Conservation (phyloP, 1,140 invertebrate species). For the Camponotus vicinus region DNA sequence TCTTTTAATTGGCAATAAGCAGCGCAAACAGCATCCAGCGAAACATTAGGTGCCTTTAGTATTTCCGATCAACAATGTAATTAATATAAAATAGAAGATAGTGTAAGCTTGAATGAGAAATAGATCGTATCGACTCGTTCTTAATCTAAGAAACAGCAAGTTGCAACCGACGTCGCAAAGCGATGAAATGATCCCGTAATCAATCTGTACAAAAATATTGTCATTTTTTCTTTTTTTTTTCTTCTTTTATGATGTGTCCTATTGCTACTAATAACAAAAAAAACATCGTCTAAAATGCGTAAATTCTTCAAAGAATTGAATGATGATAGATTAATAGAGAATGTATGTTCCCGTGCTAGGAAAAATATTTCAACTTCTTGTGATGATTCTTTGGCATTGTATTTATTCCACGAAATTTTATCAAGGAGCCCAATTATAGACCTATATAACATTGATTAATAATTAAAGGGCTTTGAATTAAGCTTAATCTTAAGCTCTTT, state of each 20-base stretch:
- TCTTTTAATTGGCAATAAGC: background rate
- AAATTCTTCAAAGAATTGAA: background rate
- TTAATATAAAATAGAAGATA: background rate
- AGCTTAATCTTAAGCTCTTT: background rate
- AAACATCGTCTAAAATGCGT: background rate
- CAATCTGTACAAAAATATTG: background rate
- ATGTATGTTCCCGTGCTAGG: background rate
- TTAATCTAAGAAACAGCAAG: conserved; percentile 6
- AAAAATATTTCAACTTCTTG: background rate
- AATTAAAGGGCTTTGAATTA: background rate
- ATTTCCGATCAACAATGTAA: conserved; percentile 21
- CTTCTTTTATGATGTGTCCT: background rate
- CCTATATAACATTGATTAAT: background rate
- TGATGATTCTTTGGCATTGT: background rate
- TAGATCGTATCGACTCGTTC: conserved; percentile 16
- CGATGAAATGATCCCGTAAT: background rate
- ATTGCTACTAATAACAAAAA: background rate
- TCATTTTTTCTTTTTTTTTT: background rate
- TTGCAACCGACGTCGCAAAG: background rate
- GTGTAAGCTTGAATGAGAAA: background rate
- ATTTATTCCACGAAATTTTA: conserved; percentile 11
- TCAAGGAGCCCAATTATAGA: background rate
- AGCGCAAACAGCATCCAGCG: conserved; percentile 22
- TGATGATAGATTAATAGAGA: background rate
- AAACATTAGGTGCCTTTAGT: conserved; percentile 43